Evolutionary conservation across 2,888 invertebrate species (phyloP), one percentile per base, ranked within the genome.

Genomic region (Digitonthophagus gazella): DNA sequence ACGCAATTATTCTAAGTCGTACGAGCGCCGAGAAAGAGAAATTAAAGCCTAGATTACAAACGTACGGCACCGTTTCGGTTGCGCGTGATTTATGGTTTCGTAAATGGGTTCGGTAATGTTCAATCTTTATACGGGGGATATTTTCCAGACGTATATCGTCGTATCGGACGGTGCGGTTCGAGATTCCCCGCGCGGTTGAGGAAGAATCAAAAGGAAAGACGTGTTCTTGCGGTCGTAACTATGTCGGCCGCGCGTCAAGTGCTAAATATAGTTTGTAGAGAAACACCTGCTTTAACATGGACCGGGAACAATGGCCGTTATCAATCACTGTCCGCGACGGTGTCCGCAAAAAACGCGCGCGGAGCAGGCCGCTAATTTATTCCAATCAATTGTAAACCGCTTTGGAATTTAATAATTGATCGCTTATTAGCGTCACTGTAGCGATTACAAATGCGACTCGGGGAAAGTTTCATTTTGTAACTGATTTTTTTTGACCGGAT

Each of bases 1-100:
- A 61, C 61, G 61, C 61, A 61, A 61, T 61, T 61, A 61, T 61
- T 61, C 61, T 61, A 61, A 61, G 61, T 61, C 61, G 61, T 44
- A 44, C 28, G 8, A 6, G 28, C 6, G 28, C 3, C 28, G 28
- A 44, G 28, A 44, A 11, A 44, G 28, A 44, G 11, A 44, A 44
- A 44, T 44, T 44, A 44, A 44, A 44, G 28, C 28, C 28, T 44
- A 44, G 28, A 44, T 44, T 44, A 44, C 28, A 44, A 44, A 44
- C 28, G 28, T 44, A 44, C 28, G 28, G 28, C 11, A 44, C 28
- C 8, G 28, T 44, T 44, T 44, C 11, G 11, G 28, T 44, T 44
- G 8, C 28, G 28, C 8, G 28, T 44, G 28, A 44, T 44, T 44
- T 44, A 44, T 44, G 8, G 28, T 44, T 44, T 11, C 11, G 28